These are phyloP conservation scores for Acrocephalus scirpaceus DNA, from an alignment of 2,797 vertebrate genomes.

Conservation along the genomic window DNA sequence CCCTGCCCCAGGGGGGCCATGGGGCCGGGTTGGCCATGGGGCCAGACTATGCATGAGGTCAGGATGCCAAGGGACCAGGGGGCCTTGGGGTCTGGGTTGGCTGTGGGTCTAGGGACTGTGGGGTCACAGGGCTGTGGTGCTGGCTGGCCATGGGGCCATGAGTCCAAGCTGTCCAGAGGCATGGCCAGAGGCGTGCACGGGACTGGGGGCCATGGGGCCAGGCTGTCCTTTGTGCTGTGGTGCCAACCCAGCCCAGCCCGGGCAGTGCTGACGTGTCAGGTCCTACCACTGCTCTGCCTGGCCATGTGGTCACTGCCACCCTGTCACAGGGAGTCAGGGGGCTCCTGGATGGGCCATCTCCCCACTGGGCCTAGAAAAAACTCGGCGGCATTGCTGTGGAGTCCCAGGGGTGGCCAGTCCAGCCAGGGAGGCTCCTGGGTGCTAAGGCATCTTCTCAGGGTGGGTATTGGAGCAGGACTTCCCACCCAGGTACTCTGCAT, in stretches of 20 bases:
- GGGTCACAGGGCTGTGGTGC: not conserved
- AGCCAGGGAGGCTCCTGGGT: not conserved
- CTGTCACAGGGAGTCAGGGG: accelerated
- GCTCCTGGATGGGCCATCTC: not conserved
- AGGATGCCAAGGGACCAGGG: not conserved
- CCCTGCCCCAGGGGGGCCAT: accelerated
- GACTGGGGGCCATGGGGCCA: accelerated
- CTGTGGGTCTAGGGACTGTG: accelerated
- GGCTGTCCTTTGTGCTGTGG: not conserved
- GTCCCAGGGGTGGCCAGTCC: accelerated
- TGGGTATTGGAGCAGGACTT: not conserved
- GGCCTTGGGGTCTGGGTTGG: not conserved
- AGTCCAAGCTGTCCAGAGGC: not conserved
- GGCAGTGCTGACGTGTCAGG: not conserved
- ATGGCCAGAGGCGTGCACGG: not conserved
- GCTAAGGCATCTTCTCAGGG: not conserved
- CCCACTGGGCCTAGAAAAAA: not conserved
- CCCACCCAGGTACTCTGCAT: accelerated
- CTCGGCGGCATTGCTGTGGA: not conserved
- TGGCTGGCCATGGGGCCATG: accelerated
- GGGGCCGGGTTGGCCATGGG: accelerated
- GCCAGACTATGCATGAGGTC: not conserved
- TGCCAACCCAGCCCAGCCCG: not conserved
- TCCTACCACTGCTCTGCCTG: accelerated
- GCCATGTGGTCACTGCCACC: not conserved